phyloP scores from a whole-genome alignment of 2,113 vertebrate genomes.

The Morphnarchus princeps region DNA sequence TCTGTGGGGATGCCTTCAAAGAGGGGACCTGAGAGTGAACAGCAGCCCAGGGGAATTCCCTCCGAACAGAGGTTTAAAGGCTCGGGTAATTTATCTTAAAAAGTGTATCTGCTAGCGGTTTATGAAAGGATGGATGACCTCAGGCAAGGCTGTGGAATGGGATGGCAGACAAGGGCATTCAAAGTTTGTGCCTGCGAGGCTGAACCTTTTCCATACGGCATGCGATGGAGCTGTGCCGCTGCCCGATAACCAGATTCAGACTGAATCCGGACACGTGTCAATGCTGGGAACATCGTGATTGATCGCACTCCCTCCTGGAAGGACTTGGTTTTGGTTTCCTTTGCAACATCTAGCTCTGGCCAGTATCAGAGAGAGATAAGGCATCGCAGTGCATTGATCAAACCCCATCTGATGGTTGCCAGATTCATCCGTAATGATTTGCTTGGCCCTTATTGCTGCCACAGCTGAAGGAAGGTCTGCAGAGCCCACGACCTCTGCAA shows the following conservation, averaged over 20 bases:
- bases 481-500: not conserved
- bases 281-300: not conserved
- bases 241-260: not conserved
- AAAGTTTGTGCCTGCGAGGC: not conserved
- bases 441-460: not conserved
- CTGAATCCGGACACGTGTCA: not conserved
- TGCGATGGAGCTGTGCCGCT: not conserved
- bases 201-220: not conserved
- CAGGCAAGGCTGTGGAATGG: fast-evolving
- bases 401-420: not conserved
- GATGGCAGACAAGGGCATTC: not conserved
- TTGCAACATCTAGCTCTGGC: fast-evolving
- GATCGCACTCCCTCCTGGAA: not conserved
- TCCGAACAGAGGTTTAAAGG: not conserved
- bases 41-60: not conserved
- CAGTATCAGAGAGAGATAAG: not conserved
- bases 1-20: not conserved
- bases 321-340: not conserved
- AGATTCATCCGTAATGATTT: not conserved
- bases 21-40: not conserved
- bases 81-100: not conserved
- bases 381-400: not conserved
- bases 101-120: not conserved
- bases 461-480: not conserved
- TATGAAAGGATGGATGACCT: not conserved